Percentiles rank a stretch among this genome's conserved stretches.
Evolutionary conservation across 2,797 vertebrate genomes (phyloP).

Genomic region (Psittacula echo): DNA sequence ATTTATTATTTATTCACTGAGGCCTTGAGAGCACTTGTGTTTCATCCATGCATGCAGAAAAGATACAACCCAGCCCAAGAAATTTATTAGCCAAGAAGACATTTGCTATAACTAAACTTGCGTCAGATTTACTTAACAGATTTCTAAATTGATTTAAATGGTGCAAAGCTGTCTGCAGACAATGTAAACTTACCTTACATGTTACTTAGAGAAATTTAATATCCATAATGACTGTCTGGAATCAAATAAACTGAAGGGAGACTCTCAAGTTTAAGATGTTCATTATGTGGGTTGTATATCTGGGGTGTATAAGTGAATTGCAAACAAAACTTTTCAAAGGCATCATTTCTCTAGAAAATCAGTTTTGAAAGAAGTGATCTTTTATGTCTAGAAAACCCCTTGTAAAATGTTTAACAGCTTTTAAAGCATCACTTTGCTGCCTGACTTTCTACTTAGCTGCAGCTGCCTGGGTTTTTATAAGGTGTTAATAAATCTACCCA

Average conservation of each 20-base stretch:
- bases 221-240: neutral
- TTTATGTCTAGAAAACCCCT: conserved; percentile 4
- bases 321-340: neutral
- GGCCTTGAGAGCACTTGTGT: conserved; percentile 25
- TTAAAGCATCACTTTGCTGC: neutral
- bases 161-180: conserved; percentile 10
- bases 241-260: neutral
- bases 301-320: neutral
- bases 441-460: conserved; percentile 31
- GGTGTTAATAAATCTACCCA: conserved; percentile 48
- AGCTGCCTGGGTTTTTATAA: conserved; percentile 55
- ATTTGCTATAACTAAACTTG: conserved; percentile 48
- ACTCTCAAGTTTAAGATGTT: neutral
- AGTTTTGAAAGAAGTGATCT: neutral
- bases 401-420: conserved; percentile 17
- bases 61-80: conserved; percentile 3
- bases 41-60: conserved; percentile 21
- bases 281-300: neutral
- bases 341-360: neutral
- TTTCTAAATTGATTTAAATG: conserved; percentile 55
- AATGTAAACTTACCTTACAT: conserved; percentile 24
- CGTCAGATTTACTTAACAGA: conserved; percentile 41
- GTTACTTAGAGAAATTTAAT: conserved; percentile 10
- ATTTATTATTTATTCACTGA: conserved; percentile 67
- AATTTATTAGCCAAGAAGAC: conserved; percentile 36